Evolutionary conservation across 2,797 vertebrate genomes (phyloP).

Genomic region (Liasis olivaceus): DNA sequence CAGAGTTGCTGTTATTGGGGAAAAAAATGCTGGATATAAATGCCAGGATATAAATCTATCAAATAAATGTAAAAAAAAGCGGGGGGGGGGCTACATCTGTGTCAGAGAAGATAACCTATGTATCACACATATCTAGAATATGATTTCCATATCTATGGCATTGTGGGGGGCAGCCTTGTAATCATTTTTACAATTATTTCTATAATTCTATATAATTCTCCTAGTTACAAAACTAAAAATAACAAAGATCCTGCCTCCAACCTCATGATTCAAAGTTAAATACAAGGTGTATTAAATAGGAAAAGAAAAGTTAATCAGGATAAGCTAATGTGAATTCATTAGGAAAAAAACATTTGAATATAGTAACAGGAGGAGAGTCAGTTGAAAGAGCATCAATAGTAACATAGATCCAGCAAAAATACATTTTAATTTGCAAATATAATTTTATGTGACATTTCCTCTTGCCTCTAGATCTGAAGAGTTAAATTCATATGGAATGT

Average conservation of each 20-base stretch:
- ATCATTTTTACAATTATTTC: not conserved
- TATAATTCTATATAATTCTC: not conserved
- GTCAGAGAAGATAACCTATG: not conserved
- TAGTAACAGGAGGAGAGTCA: not conserved
- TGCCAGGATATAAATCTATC: not conserved
- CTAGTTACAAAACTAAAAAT: not conserved
- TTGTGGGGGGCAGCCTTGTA: not conserved
- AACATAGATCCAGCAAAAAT: not conserved
- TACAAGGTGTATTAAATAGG: not conserved
- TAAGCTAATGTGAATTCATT: not conserved
- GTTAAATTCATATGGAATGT: slow-evolving; percentile 67
- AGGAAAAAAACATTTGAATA: not conserved
- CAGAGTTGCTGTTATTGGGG: not conserved
- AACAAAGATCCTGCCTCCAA: not conserved
- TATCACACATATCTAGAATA: not conserved
- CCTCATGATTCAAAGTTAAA: not conserved
- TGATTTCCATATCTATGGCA: not conserved
- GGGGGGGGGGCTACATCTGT: not conserved
- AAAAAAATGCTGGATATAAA: no score
- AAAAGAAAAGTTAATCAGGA: not conserved
- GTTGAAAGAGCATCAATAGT: not conserved
- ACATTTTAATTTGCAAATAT: not conserved
- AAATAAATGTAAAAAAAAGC: not conserved
- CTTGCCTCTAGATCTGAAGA: slow-evolving; percentile 72
- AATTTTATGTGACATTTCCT: slow-evolving; percentile 13